Evolutionary conservation across 2,888 invertebrate genomes (phyloP).

Genomic region (Oscheius sp.): DNA sequence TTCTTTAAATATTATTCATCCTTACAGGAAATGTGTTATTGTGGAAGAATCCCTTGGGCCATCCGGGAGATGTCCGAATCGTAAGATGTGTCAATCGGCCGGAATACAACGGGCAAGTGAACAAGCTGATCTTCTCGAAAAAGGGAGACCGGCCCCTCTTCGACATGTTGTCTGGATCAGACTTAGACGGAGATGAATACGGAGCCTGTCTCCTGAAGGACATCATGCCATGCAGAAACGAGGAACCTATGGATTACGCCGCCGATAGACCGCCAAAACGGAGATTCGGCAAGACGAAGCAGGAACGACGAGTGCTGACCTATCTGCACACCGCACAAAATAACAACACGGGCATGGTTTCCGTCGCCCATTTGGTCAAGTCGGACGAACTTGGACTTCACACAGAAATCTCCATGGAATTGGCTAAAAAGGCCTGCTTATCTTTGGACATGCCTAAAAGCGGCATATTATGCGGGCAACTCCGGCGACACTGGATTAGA

Average conservation of each 20-base stretch:
- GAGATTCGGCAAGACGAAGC: background rate
- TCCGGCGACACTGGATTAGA: background rate
- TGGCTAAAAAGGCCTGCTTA: background rate
- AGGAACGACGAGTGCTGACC: background rate
- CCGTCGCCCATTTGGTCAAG: constrained; percentile 8
- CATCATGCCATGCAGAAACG: background rate
- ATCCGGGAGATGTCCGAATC: constrained; percentile 5
- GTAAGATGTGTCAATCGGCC: background rate
- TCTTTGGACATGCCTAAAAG: background rate
- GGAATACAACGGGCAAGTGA: constrained; percentile 1
- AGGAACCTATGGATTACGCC: constrained; percentile 13
- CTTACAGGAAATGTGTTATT: background rate
- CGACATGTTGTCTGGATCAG: constrained; percentile 18
- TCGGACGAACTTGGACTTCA: constrained; percentile 8
- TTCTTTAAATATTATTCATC: no score
- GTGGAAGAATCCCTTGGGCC: background rate
- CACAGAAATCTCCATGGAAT: background rate
- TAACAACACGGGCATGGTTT: background rate
- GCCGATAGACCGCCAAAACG: background rate
- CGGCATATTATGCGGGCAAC: background rate
- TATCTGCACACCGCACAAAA: background rate
- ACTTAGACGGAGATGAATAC: constrained; percentile 9
- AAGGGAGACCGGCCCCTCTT: constrained; percentile 6
- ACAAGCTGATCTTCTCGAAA: background rate
- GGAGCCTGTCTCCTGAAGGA: background rate